These are phyloP conservation scores for Taxidea taxus DNA, from an alignment of 2,113 vertebrate species.

Conservation along the genomic window DNA sequence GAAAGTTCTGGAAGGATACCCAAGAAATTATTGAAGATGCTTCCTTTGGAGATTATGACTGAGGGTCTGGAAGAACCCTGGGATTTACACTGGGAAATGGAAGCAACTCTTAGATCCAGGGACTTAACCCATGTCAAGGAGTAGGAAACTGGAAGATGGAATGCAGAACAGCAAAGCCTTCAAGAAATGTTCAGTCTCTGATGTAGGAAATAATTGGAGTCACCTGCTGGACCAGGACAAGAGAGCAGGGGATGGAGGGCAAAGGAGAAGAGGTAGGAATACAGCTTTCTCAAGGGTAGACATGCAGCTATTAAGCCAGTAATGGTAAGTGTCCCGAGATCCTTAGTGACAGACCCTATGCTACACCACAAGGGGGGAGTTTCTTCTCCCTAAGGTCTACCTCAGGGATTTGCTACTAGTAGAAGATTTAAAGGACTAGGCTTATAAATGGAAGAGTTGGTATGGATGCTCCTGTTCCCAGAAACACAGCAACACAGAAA, in stretches of 20 bases:
- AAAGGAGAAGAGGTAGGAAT: not conserved
- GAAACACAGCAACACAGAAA: not conserved
- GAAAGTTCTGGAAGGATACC: not conserved
- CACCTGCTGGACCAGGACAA: not conserved
- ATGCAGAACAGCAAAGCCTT: not conserved
- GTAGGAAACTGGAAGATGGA: not conserved
- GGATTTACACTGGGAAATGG: not conserved
- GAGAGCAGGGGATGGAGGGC: not conserved
- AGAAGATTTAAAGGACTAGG: not conserved
- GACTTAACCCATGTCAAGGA: not conserved
- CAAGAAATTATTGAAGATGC: not conserved
- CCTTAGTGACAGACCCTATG: not conserved
- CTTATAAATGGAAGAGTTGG: not conserved
- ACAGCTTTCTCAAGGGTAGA: not conserved
- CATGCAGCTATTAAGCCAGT: too few species aligned
- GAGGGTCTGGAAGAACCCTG: not conserved
- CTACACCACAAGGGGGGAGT: not conserved
- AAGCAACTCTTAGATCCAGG: not conserved
- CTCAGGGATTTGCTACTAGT: not conserved
- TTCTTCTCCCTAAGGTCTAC: not conserved
- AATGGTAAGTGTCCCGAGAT: not conserved
- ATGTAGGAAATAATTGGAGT: not conserved
- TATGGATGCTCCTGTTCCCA: not conserved
- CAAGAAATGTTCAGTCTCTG: not conserved
- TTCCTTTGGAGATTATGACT: not conserved